A percentile compares a stretch with the other conserved stretches of the same genome.
Evolutionary conservation across 2,113 vertebrate species (phyloP).

Genomic region (Oceanodroma tethys): DNA sequence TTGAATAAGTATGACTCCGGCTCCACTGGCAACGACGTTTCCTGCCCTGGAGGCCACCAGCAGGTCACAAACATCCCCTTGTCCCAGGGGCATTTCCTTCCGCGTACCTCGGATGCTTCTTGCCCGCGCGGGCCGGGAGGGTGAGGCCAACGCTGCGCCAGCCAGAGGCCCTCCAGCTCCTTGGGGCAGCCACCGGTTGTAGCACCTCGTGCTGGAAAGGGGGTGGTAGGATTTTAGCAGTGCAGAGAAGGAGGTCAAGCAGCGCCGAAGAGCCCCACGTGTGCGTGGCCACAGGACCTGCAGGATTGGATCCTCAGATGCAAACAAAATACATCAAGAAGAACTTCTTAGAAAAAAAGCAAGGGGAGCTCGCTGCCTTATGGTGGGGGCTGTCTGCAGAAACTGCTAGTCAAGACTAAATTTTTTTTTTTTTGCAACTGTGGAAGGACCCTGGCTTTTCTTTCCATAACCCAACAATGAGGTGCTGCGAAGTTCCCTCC

Average conservation of each 20-base stretch:
- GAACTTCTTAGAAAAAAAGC: neutral
- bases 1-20: neutral
- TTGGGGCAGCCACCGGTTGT: neutral
- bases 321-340: fast-evolving
- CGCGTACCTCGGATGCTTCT: neutral
- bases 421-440: neutral
- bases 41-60: neutral
- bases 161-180: neutral
- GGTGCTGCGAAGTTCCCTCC: neutral
- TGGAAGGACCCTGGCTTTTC: neutral
- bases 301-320: neutral
- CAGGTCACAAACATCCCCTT: neutral
- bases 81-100: neutral
- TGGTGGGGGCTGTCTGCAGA: neutral
- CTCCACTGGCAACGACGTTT: neutral
- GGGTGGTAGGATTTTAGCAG: neutral
- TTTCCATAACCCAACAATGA: fast-evolving
- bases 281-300: too few relatives aligned
- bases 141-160: fast-evolving
- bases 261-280: fast-evolving
- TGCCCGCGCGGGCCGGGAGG: fast-evolving
- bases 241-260: neutral
- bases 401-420: neutral
- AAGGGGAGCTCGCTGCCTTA: neutral
- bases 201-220: neutral